Percentiles rank a stretch among this genome's conserved stretches.
phyloP scores from a whole-genome alignment of 2,888 invertebrate genomes.

The Polietes domitor region DNA sequence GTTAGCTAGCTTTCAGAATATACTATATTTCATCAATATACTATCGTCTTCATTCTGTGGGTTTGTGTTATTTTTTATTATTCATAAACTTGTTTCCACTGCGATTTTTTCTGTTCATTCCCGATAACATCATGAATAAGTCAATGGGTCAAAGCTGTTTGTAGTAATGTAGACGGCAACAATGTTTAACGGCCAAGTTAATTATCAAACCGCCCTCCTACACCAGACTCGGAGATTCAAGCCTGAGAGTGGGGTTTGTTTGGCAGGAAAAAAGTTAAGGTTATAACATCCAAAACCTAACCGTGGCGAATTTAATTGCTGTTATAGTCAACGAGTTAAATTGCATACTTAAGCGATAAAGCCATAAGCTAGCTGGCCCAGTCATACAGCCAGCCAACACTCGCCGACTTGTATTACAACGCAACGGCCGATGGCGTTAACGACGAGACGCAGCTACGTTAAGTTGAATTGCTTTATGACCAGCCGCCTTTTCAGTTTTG shows the following conservation, averaged over 20 bases:
- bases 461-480: constrained; percentile 10
- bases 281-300: constrained; percentile 37
- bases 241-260: constrained; percentile 19
- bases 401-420: background rate
- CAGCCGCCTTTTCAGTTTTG: background rate
- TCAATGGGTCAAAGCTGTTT: constrained; percentile 7
- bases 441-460: background rate
- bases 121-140: constrained; percentile 15
- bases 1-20: too few species aligned
- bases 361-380: background rate
- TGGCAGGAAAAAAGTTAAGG: constrained; percentile 20
- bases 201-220: constrained; percentile 33
- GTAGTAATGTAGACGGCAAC: background rate
- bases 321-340: constrained; percentile 45
- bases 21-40: too few species aligned
- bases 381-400: background rate
- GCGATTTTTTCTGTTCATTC: too few species aligned
- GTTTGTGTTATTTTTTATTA: too few species aligned
- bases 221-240: background rate
- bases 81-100: too few species aligned
- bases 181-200: background rate
- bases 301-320: constrained; percentile 65
- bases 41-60: too few species aligned
- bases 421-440: background rate
- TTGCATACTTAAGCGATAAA: constrained; percentile 23